A percentile compares a stretch with the other conserved stretches of the same genome.
Conservation (phyloP, 2,113 vertebrate genomes). For the Hippopotamus amphibius region DNA sequence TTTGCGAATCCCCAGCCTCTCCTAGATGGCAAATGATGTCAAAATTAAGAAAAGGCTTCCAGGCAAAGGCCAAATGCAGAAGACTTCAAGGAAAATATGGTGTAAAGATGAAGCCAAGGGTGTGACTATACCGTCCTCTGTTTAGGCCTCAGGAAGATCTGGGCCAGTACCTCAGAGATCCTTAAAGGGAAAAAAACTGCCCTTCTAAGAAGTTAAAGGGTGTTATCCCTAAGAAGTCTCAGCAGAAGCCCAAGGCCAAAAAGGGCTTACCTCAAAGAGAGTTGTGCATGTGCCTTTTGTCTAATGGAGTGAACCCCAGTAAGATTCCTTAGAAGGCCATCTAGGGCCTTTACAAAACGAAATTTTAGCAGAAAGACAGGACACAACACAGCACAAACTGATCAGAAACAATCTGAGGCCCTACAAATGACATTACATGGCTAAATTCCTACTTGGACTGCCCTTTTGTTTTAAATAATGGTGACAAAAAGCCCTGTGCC, state of each 20-base stretch:
- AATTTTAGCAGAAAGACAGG: neutral
- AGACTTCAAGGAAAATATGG: neutral
- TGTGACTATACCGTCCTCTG: neutral
- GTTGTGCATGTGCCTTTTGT: neutral
- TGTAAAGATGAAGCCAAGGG: neutral
- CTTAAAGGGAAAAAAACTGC: neutral
- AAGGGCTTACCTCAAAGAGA: neutral
- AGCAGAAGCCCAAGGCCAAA: neutral
- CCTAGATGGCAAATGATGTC: neutral
- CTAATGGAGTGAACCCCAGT: neutral
- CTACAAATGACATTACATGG: neutral
- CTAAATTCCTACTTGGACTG: neutral
- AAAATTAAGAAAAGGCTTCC: neutral
- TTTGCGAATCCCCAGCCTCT: neutral
- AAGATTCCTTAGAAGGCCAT: neutral
- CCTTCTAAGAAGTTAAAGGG: neutral
- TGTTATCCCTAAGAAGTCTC: neutral
- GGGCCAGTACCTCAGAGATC: neutral
- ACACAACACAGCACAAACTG: neutral
- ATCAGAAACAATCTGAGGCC: neutral
- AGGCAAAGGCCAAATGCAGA: neutral
- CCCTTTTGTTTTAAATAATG: neutral
- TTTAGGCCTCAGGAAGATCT: neutral
- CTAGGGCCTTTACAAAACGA: neutral
- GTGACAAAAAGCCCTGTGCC: neutral